phyloP scores from a whole-genome alignment of 2,797 vertebrate genomes.

The Cossypha niveicapilla region DNA sequence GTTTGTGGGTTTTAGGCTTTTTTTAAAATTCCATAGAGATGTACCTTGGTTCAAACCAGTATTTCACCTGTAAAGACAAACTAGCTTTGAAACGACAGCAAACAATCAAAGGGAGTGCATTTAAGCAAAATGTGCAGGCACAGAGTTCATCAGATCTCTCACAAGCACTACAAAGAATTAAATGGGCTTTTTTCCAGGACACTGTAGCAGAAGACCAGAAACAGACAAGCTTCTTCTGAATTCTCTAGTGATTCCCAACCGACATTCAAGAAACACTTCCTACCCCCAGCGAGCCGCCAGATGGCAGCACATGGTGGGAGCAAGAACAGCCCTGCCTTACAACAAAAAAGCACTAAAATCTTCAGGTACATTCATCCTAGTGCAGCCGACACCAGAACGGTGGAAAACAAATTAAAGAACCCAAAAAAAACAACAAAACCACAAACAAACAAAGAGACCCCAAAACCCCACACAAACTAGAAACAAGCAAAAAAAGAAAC shows the following conservation, averaged over 20 bases:
- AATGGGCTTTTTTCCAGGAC: neutral
- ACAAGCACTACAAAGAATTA: neutral
- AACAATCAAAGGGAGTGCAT: neutral
- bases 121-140: neutral
- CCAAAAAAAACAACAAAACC: neutral
- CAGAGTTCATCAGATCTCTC: neutral
- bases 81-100: neutral
- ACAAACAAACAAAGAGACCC: too few species aligned
- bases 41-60: neutral
- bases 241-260: fast-evolving
- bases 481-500: neutral
- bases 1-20: neutral
- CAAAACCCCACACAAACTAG: neutral
- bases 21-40: neutral
- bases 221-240: neutral
- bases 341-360: neutral
- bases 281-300: neutral
- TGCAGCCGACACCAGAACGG: neutral
- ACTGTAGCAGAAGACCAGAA: neutral
- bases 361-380: neutral
- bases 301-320: neutral
- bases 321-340: neutral
- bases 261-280: neutral
- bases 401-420: neutral
- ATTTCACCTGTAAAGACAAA: neutral